Evolutionary conservation across 1,140 invertebrate genomes (phyloP), one percentile per base, ranked within the genome.

Genomic region (Schlechtendalia chinensis): DNA sequence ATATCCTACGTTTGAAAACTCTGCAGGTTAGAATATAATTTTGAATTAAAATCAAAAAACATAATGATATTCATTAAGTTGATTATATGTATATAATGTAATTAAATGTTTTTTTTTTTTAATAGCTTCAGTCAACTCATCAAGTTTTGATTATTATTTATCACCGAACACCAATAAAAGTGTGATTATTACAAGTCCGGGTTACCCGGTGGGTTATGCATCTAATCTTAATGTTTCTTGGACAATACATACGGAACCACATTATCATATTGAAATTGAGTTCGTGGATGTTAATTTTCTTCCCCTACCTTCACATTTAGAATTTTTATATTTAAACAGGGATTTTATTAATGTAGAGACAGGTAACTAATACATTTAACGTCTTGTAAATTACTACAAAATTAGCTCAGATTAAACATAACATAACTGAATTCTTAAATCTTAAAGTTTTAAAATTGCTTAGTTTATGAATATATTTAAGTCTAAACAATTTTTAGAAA

Each of bases 161-260:
- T 65, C 75, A 32, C 54, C 50, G 1, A 67, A 45, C 14, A 24
- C 50, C 6, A 86, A 85, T 59, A 63, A 53, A 3, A 83, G 80
- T 1, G 82, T 85, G 24, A 82, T 79, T 1, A 83, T 96, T 19
- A 86, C 83, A 0, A 95, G 93, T 56, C 94, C 95, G 0, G 93
- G 94, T 75, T 97, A 90, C 87, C 95, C 95, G 0, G 19, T 85
- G 12, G 89, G 89, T 24, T 96, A 97, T 85, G 87, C 83, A 0
- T 77, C 85, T 16, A 90, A 92, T 83, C 83, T 92, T 27, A 86
- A 90, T 22, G 97, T 95, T 84, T 86, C 88, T 72, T 98, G 95
- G 95, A 86, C 89, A 0, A 87, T 95, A 80, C 86, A 90, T 6
- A 86, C 87, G 10, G 81, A 84, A 80, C 83, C 86, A 11, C 88